Evolutionary conservation across 2,888 invertebrate genomes (phyloP).

Genomic region (Ectemnius cavifrons): DNA sequence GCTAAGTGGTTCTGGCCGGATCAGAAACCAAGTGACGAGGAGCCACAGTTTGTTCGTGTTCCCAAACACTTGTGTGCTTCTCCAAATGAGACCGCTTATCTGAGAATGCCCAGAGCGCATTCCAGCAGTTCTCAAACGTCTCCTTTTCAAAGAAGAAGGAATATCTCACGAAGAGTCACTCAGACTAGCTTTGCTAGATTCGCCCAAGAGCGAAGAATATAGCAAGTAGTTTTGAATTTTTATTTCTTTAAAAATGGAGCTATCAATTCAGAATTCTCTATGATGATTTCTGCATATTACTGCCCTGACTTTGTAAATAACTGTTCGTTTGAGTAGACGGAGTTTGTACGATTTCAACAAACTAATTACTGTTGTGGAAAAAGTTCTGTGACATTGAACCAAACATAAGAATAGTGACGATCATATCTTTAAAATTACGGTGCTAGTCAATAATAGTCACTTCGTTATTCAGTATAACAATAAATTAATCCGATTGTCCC

Average conservation of each 20-base stretch:
- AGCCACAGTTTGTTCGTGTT: background rate
- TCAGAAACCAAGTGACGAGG: background rate
- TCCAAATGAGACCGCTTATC: slow-evolving; percentile 17
- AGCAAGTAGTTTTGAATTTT: background rate
- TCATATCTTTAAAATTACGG: too few species aligned
- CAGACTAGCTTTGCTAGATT: background rate
- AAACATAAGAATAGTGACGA: too few species aligned
- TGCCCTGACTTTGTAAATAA: too few species aligned
- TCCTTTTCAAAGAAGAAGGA: too few species aligned
- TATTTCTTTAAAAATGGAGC: too few species aligned
- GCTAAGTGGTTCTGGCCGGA: slow-evolving; percentile 11
- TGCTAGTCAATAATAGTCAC: too few species aligned
- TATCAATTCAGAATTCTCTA: background rate
- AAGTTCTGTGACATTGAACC: too few species aligned
- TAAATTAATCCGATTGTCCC: too few species aligned
- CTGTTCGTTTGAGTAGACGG: too few species aligned
- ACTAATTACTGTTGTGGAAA: too few species aligned
- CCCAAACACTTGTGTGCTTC: background rate
- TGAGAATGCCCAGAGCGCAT: background rate
- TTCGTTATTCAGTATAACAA: too few species aligned
- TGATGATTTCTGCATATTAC: background rate
- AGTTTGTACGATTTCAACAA: too few species aligned
- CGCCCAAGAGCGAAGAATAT: slow-evolving; percentile 1
- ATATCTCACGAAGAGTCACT: background rate
- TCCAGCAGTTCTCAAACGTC: background rate